These are phyloP conservation scores for Hirtodrosophila trivittata DNA, from an alignment of 2,888 invertebrate species.

Conservation along the genomic window DNA sequence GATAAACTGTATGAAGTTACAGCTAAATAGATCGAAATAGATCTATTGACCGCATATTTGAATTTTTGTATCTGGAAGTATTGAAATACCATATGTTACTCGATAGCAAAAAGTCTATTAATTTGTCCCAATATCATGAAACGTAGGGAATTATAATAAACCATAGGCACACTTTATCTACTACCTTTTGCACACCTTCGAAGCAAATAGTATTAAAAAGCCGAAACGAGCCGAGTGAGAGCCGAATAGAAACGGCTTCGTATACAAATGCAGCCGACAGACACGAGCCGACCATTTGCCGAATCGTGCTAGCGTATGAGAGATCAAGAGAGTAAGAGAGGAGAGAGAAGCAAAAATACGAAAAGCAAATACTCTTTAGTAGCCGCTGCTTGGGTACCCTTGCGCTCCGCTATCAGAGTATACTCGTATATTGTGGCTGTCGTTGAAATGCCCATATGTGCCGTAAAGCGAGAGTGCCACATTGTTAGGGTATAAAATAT, in stretches of 20 bases:
- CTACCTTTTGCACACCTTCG: slow-evolving; percentile 40
- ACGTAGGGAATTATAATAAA: neutral
- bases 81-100: neutral
- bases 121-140: slow-evolving; percentile 19
- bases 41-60: slow-evolving; percentile 1
- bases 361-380: too few relatives aligned
- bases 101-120: slow-evolving; percentile 34
- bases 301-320: slow-evolving; percentile 9
- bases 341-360: slow-evolving; percentile 12
- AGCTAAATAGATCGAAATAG: slow-evolving; percentile 6
- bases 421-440: too few relatives aligned
- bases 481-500: too few relatives aligned
- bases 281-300: slow-evolving; percentile 30
- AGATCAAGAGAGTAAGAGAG: slow-evolving; percentile 7
- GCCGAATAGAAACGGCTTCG: slow-evolving; percentile 2
- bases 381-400: too few relatives aligned
- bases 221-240: too few relatives aligned
- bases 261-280: neutral
- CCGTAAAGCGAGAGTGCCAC: too few relatives aligned
- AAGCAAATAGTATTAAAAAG: too few relatives aligned
- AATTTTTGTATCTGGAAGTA: slow-evolving; percentile 7
- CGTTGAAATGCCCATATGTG: too few relatives aligned
- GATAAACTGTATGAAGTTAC: slow-evolving; percentile 31
- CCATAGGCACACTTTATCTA: slow-evolving; percentile 5
- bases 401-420: too few relatives aligned